Evolutionary conservation across 2,113 vertebrate species (phyloP), one percentile per base, ranked within the genome.

Genomic region (Cervus canadensis): DNA sequence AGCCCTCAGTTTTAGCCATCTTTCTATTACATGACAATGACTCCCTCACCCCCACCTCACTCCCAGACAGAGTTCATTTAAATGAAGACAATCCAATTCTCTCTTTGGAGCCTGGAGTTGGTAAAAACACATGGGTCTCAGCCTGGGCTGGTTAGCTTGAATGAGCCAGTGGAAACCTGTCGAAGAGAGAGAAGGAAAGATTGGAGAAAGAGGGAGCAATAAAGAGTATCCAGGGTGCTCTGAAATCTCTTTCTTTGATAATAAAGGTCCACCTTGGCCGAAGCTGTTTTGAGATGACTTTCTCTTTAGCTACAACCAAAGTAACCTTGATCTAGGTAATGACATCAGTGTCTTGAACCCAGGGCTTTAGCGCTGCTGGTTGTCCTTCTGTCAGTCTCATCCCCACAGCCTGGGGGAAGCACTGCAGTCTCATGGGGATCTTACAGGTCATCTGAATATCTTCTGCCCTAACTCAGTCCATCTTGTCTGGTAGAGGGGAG

Each of bases 391-490:
- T 15, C 54, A 21, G 36, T 40, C 28, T 45, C n/a, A 7, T 19
- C 25, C 48, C 30, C 56, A 54, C 16, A 19, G 9, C 12, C 3
- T 25, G 11, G 7, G 15, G 28, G 43, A 40, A 76, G 67, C 11
- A 15, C 4, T 8, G 10, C 57, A 26, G 36, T 11, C 11, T 43
- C 50, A 6, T 7, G 0, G 5, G 11, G 57, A 43, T 67, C 90
- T 81, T 36, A 36, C 19, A 26, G 45, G 16, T 43, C 14, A 17
- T 26, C n/a, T 40, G 13, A n/a, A 17, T 1, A 19, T 33, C 56
- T 2, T 7, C 79, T 82, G 21, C 3, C 19, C 0, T 54, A 59
- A 36, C 3, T 16, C 2, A 1, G 10, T n/a, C 76, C 17, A 21
- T 76, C 81, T 13, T 43, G 52, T 28, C 36, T 14, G 52, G 76